A percentile compares a stretch with the other conserved stretches of the same genome.
Conservation (phyloP, 2,797 vertebrate genomes). For the Yasuhikotakia modesta region DNA sequence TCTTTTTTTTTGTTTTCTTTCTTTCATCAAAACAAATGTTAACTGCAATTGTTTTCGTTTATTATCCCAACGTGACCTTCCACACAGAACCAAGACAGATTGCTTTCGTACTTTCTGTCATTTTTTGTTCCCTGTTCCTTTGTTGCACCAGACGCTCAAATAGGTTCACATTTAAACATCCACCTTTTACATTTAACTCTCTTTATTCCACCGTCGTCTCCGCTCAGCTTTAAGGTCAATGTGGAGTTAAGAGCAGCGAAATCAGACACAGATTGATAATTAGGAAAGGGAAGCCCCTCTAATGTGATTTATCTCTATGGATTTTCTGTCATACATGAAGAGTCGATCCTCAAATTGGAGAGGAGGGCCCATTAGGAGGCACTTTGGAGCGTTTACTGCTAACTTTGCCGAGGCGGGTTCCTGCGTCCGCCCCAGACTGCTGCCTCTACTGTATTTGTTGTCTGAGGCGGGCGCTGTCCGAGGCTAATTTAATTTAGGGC, state of each 20-base stretch:
- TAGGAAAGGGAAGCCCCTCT: constrained; percentile 87
- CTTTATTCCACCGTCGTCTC: constrained; percentile 64
- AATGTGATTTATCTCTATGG: constrained; percentile 98
- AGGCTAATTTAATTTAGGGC: constrained; percentile 67
- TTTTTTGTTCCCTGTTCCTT: constrained; percentile 55
- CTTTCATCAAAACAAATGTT: constrained; percentile 24
- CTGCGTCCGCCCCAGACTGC: constrained; percentile 57
- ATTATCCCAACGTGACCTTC: constrained; percentile 47
- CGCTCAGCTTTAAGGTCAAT: constrained; percentile 85
- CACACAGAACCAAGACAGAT: constrained; percentile 40
- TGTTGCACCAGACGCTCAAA: constrained; percentile 55
- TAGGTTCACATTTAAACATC: constrained; percentile 70
- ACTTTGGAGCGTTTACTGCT: constrained; percentile 82
- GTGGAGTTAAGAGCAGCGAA: constrained; percentile 88
- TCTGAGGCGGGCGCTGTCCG: constrained; percentile 43
- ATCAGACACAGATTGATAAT: constrained; percentile 99
- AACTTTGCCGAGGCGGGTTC: constrained; percentile 75
- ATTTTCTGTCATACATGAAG: constrained; percentile 98
- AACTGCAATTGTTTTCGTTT: constrained; percentile 29
- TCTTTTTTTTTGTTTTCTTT: background rate
- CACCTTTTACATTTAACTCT: constrained; percentile 70
- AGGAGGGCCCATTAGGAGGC: constrained; percentile 90
- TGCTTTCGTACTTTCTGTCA: constrained; percentile 28
- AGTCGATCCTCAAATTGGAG: constrained; percentile 91
- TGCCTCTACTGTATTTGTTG: constrained; percentile 47